phyloP scores from a whole-genome alignment of 2,113 vertebrate species.

The Cyphomyrus plagiostoma region DNA sequence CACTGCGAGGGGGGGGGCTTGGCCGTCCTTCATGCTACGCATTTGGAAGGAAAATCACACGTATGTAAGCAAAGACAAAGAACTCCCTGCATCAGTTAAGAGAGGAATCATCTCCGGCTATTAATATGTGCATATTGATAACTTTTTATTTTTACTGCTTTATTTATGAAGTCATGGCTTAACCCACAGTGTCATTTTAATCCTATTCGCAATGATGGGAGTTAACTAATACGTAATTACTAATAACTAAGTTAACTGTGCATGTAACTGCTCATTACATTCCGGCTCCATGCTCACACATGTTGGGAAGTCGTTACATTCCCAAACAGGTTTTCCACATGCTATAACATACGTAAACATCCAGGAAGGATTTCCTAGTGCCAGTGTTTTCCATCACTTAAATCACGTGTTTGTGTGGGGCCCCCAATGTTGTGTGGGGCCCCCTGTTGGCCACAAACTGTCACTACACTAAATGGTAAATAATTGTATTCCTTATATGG shows the following conservation, averaged over 20 bases:
- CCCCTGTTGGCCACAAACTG: not conserved
- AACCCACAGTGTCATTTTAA: not conserved
- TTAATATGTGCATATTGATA: not conserved
- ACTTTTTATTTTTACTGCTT: not conserved
- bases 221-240: not conserved
- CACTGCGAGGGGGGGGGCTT: not conserved
- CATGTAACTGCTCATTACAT: not conserved
- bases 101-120: not conserved
- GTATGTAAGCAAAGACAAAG: not conserved
- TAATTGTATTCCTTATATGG: not conserved
- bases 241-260: not conserved
- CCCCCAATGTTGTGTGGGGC: not conserved
- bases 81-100: not conserved
- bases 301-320: not conserved
- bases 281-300: not conserved
- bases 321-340: not conserved
- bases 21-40: not conserved
- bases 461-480: not conserved
- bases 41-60: not conserved
- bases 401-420: not conserved
- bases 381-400: not conserved
- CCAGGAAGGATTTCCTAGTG: not conserved
- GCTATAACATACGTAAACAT: not conserved
- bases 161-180: not conserved
- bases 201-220: not conserved